A percentile compares a stretch with the other conserved stretches of the same genome.
These are phyloP conservation scores for Enteromius thamalakanensis DNA, from an alignment of 2,797 vertebrate species.

Conservation along the genomic window DNA sequence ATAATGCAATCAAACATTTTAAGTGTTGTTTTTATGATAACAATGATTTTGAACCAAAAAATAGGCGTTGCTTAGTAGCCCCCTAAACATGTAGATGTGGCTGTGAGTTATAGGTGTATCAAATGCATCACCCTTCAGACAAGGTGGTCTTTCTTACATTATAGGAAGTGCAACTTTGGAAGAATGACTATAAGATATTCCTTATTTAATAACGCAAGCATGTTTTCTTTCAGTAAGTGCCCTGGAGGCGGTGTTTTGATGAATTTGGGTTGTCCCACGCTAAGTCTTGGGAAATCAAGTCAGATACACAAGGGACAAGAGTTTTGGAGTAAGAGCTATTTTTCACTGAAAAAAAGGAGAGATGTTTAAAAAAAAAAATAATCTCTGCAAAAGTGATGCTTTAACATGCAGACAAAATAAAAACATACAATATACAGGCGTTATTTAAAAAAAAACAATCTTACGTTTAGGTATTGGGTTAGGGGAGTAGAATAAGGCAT, in stretches of 20 bases:
- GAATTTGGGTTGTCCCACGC: constrained; percentile 66
- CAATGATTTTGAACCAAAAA: background rate
- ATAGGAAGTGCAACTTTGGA: constrained; percentile 11
- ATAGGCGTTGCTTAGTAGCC: background rate
- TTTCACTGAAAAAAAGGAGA: background rate
- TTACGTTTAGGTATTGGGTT: too few species aligned
- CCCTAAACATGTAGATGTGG: background rate
- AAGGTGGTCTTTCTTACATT: constrained; percentile 13
- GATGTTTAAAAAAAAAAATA: too few species aligned
- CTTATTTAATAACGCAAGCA: constrained; percentile 58
- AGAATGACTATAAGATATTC: constrained; percentile 27
- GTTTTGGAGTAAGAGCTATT: constrained; percentile 18
- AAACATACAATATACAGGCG: background rate
- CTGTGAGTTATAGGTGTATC: background rate
- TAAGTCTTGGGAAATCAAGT: constrained; percentile 68
- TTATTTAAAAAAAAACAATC: background rate
- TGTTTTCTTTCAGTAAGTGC: constrained; percentile 68
- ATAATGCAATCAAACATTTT: background rate
- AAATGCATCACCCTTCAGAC: constrained; percentile 2
- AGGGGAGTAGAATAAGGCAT: too few species aligned
- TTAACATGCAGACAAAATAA: background rate
- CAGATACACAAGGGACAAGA: constrained; percentile 43
- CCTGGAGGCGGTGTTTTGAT: constrained; percentile 58
- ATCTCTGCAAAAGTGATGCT: background rate
- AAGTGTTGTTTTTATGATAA: background rate